Evolutionary conservation across 2,888 invertebrate species (phyloP).

Genomic region (Drosophila prolongata): DNA sequence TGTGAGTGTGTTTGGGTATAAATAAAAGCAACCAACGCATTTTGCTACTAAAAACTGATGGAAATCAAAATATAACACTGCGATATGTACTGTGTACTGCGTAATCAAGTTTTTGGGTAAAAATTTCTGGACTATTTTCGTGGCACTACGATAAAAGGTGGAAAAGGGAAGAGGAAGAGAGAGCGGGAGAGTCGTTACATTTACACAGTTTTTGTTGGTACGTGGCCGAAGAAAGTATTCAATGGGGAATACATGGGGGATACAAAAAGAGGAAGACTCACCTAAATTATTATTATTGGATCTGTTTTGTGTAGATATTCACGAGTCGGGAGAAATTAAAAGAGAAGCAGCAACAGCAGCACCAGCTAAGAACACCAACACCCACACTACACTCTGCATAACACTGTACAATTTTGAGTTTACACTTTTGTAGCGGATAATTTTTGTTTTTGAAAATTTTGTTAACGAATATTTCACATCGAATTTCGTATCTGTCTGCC

Average conservation of each 20-base stretch:
- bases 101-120: slow-evolving; percentile 66
- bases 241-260: background rate
- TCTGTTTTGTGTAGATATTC: slow-evolving; percentile 49
- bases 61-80: slow-evolving; percentile 47
- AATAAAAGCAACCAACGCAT: slow-evolving; percentile 77
- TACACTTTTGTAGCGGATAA: slow-evolving; percentile 8
- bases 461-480: slow-evolving; percentile 44
- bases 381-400: slow-evolving; percentile 42
- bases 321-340: slow-evolving; percentile 27
- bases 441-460: slow-evolving; percentile 42
- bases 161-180: slow-evolving; percentile 6
- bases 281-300: slow-evolving; percentile 50
- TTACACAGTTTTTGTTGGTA: slow-evolving; percentile 59
- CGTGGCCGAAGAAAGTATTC: slow-evolving; percentile 26
- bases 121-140: slow-evolving; percentile 56
- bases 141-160: slow-evolving; percentile 21
- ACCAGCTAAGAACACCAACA: slow-evolving; percentile 37
- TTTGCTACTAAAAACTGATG: slow-evolving; percentile 58
- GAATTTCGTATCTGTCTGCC: slow-evolving; percentile 24
- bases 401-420: slow-evolving; percentile 34
- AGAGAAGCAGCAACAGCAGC: slow-evolving; percentile 48
- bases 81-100: slow-evolving; percentile 57
- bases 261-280: slow-evolving; percentile 52
- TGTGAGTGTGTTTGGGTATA: slow-evolving; percentile 60
- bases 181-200: slow-evolving; percentile 47